Evolutionary conservation across 35 echinoderm and acorn worm species (phyloP), one percentile per base, ranked within the genome.

Genomic region (Ophiothrix spiculata): DNA sequence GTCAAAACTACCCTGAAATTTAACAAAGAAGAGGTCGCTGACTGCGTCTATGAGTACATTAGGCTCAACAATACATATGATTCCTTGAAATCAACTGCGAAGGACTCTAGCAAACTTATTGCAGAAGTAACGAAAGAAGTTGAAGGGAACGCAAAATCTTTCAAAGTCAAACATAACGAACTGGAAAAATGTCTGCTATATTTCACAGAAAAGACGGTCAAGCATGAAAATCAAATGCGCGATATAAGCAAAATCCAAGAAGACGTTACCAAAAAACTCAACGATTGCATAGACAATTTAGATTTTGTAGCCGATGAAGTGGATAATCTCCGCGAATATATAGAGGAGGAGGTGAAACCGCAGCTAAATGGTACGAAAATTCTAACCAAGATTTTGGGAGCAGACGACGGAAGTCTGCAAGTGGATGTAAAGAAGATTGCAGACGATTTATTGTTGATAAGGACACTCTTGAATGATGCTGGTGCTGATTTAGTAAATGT

Each of bases 41-140:
- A 95, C 86, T 88, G 79, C 37, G 75, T 79, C 16, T 94, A 87
- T 60, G 93, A 95, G 79, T n/a, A 91, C 56, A 37, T 95, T 17
- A 77, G 83, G 56, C 84, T 81, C 23, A 35, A 56, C 10, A 89
- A 95, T 23, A 82, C 33, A 17, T 80, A 79, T 56, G 81, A 83
- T 21, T 77, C 84, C 31, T 37, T 95, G 31, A 87, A 91, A 64
- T 87, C 85, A 46, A 37, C 85, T 28, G 76, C 81, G n/a, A 91
- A 75, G 35, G 93, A 95, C 34, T 69, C 89, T 37, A 88, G 63
- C 32, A 91, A 79, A 14, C 45, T 85, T 31, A n/a, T 80, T 16
- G 77, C 81, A 74, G 85, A 93, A 31, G 16, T 82, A 32, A 29
- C n/a, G 49, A 37, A 32, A 79, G 35, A 37, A 91, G 17, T 36